Conservation (phyloP, 2,113 vertebrate species). For the Taxidea taxus region DNA sequence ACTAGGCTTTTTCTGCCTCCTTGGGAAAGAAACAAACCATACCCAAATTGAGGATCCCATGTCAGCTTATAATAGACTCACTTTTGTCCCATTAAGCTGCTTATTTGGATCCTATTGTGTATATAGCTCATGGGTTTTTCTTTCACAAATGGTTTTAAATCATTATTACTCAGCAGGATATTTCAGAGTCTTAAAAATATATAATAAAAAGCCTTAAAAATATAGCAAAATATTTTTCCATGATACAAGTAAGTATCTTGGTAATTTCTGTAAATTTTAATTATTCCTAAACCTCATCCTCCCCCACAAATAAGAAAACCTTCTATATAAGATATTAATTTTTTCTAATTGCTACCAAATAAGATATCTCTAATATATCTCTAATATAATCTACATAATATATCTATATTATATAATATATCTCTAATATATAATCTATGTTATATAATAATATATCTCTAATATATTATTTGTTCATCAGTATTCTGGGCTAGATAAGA, state of each 20-base stretch:
- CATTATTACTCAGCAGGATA: neutral
- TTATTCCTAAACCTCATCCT: neutral
- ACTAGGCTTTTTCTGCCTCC: neutral
- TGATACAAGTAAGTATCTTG: neutral
- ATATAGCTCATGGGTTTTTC: neutral
- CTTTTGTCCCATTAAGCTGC: neutral
- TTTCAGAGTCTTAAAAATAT: neutral
- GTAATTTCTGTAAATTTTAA: neutral
- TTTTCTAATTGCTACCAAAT: neutral
- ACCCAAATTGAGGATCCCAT: neutral
- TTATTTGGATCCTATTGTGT: neutral
- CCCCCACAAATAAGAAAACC: neutral
- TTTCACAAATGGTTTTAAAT: conserved; percentile 16
- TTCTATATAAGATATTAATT: neutral
- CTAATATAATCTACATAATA: too few relatives aligned
- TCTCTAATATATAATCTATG: too few relatives aligned
- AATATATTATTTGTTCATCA: neutral
- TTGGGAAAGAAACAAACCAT: neutral
- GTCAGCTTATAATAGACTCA: neutral
- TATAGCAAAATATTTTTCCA: neutral
- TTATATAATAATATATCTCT: neutral
- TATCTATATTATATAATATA: too few relatives aligned
- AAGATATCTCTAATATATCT: neutral
- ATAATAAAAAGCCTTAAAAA: neutral
- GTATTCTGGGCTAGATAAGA: neutral